Evolutionary conservation across 2,113 vertebrate species (phyloP).

Genomic region (Ophiodon elongatus): DNA sequence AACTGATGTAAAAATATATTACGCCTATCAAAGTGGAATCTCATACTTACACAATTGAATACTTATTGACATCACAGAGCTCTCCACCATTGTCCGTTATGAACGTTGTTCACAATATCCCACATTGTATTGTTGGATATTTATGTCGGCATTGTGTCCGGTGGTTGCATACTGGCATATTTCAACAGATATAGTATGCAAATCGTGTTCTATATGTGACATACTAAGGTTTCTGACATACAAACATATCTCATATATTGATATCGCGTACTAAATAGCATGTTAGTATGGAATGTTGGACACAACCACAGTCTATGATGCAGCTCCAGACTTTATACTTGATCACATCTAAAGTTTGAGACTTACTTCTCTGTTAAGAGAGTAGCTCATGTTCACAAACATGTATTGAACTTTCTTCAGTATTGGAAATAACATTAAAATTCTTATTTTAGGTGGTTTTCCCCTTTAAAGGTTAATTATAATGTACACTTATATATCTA

Average conservation of each 20-base stretch:
- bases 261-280: not conserved
- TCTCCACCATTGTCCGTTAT: too few relatives aligned
- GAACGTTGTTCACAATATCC: too few relatives aligned
- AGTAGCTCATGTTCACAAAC: not conserved
- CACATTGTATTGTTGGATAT: not conserved
- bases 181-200: not conserved
- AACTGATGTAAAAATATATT: not conserved
- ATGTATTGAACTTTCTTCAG: not conserved
- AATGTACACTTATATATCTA: not conserved
- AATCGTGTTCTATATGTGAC: not conserved
- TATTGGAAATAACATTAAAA: not conserved
- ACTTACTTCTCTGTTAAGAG: not conserved
- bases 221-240: too few relatives aligned
- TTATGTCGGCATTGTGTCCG: not conserved
- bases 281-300: not conserved
- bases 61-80: too few relatives aligned
- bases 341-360: not conserved
- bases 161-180: not conserved
- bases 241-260: too few relatives aligned
- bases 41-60: too few relatives aligned
- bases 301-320: not conserved
- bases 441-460: not conserved
- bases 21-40: too few relatives aligned
- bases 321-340: not conserved
- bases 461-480: not conserved